Percentiles rank a stretch among this genome's conserved stretches.
Conservation (phyloP, 1,140 invertebrate genomes). For the Macrobrachium rosenbergii region DNA sequence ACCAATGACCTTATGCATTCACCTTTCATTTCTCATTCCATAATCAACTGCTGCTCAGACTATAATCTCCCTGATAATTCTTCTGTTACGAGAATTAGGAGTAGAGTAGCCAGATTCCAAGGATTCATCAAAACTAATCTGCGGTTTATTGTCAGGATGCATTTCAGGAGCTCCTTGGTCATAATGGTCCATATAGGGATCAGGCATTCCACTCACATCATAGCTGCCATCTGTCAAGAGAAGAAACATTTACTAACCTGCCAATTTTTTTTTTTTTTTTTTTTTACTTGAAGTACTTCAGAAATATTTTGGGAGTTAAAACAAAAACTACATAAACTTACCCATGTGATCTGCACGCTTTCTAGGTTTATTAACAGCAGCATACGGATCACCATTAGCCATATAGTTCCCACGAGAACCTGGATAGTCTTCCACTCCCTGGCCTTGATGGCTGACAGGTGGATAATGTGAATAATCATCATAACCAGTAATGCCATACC, state of each 20-base stretch:
- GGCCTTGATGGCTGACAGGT: slow-evolving; percentile 68
- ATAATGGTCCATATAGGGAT: slow-evolving; percentile 83
- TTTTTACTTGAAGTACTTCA: not conserved
- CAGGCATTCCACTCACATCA: slow-evolving; percentile 90
- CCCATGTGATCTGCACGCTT: slow-evolving; percentile 80
- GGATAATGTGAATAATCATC: slow-evolving; percentile 90
- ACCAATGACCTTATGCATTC: not conserved
- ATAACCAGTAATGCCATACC: slow-evolving; percentile 78
- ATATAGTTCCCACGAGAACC: slow-evolving; percentile 71
- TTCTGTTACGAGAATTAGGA: slow-evolving; percentile 87
- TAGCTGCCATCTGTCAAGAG: slow-evolving; percentile 85
- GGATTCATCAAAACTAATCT: slow-evolving; percentile 91
- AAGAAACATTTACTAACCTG: not conserved
- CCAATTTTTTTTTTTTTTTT: not conserved
- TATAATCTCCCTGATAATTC: slow-evolving; percentile 94
- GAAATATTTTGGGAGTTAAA: not conserved
- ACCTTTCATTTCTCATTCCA: not conserved
- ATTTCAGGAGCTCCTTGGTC: slow-evolving; percentile 59
- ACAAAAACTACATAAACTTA: slow-evolving; percentile 62
- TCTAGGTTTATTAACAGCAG: slow-evolving; percentile 87
- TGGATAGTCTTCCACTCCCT: slow-evolving; percentile 57
- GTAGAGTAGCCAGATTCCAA: slow-evolving; percentile 93
- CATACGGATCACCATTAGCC: slow-evolving; percentile 84
- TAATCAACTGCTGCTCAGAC: slow-evolving; percentile 77
- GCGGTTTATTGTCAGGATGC: slow-evolving; percentile 71